Percentiles rank a stretch among this genome's conserved stretches.
Conservation (phyloP, 2,888 invertebrate species). For the Lasioglossum lativentre region DNA sequence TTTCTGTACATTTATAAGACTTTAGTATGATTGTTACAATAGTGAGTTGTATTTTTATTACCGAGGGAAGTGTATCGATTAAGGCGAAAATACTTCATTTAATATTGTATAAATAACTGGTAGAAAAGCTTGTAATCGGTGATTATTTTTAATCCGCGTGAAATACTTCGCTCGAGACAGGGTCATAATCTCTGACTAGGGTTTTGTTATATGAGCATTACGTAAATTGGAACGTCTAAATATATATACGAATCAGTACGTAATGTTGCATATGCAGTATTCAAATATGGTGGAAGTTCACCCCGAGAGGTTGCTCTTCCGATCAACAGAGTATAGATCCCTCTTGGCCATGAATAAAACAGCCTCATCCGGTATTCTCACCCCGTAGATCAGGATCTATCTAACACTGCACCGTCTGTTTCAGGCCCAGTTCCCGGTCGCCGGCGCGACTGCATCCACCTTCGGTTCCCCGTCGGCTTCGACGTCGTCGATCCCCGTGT, state of each 20-base stretch:
- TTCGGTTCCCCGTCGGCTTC: background rate
- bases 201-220: background rate
- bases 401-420: background rate
- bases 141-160: background rate
- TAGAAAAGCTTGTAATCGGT: background rate
- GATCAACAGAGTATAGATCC: too few relatives aligned
- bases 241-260: background rate
- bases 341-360: too few relatives aligned
- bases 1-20: too few relatives aligned
- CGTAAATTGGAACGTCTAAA: background rate
- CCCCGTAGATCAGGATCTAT: background rate
- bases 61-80: background rate
- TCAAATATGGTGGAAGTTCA: too few relatives aligned
- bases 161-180: background rate
- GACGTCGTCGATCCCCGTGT: background rate
- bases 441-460: background rate
- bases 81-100: background rate
- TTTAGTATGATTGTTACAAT: too few relatives aligned
- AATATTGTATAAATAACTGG: background rate
- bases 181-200: background rate
- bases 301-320: too few relatives aligned
- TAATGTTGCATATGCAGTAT: background rate
- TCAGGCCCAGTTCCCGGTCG: background rate
- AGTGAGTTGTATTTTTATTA: too few relatives aligned
- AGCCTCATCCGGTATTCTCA: too few relatives aligned